Conservation (phyloP, 2,888 invertebrate genomes). For the Coenonympha arcania region DNA sequence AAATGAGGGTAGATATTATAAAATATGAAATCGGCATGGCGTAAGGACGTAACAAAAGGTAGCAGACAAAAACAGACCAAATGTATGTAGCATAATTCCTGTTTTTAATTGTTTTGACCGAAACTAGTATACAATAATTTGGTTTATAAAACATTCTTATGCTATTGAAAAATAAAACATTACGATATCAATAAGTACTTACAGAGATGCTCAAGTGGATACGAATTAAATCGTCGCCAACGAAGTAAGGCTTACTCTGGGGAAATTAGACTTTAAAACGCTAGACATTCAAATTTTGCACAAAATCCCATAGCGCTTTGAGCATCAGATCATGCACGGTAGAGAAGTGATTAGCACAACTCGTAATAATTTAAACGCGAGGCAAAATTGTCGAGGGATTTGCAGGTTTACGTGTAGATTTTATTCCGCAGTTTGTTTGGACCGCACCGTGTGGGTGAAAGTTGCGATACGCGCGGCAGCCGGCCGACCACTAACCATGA, state of each 20-base stretch:
- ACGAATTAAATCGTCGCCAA: constrained; percentile 12
- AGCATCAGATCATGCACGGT: background rate
- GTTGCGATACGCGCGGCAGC: constrained; percentile 46
- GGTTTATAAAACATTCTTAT: background rate
- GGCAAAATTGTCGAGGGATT: background rate
- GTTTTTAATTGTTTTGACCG: background rate
- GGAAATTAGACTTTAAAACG: constrained; percentile 15
- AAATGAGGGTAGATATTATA: constrained; percentile 5
- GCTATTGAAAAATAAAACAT: background rate
- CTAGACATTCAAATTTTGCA: constrained; percentile 4
- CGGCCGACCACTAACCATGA: constrained; percentile 64
- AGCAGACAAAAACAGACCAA: background rate
- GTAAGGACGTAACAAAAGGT: background rate
- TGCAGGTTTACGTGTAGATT: constrained; percentile 1
- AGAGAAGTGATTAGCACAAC: background rate
- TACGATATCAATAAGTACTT: constrained; percentile 9
- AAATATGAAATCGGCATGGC: constrained; percentile 7
- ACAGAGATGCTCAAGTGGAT: constrained; percentile 12
- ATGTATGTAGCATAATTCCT: background rate
- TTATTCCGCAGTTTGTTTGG: constrained; percentile 18
- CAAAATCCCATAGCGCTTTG: background rate
- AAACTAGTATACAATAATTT: too few relatives aligned
- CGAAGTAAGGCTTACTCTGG: constrained; percentile 6
- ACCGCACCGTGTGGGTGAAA: constrained; percentile 47
- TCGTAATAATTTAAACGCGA: background rate